Conservation (phyloP, 2,113 vertebrate genomes). For the Sisor rabdophorus region DNA sequence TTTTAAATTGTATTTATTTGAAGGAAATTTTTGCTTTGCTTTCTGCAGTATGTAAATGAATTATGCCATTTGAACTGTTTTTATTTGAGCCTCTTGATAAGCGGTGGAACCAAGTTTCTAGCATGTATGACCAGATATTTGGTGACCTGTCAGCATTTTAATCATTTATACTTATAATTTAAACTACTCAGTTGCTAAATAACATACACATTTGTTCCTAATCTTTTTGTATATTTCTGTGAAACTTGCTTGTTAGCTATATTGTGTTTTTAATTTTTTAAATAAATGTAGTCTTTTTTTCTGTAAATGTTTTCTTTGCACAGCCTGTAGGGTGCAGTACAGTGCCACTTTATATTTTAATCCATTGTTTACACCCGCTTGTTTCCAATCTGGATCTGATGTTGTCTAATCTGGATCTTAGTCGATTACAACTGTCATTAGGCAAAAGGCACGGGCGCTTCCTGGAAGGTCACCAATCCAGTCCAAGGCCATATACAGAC, state of each 20-base stretch:
- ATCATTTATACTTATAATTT: background rate
- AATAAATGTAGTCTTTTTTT: background rate
- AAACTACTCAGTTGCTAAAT: background rate
- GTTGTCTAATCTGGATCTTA: too few species aligned
- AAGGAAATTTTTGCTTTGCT: conserved; percentile 3
- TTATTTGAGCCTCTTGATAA: background rate
- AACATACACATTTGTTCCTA: background rate
- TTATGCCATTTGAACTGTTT: background rate
- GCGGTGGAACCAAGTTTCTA: background rate
- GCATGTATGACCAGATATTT: background rate
- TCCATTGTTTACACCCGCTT: too few species aligned
- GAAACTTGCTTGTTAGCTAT: background rate
- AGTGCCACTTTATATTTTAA: background rate
- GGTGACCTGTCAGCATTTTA: background rate
- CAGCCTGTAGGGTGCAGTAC: conserved; percentile 12
- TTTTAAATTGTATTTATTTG: conserved; percentile 15
- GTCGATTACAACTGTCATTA: too few species aligned
- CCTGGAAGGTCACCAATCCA: too few species aligned
- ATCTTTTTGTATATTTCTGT: background rate
- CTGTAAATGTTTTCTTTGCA: background rate
- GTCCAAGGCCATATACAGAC: too few species aligned
- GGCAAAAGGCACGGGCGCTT: too few species aligned
- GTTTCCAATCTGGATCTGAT: too few species aligned
- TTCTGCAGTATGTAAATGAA: background rate
- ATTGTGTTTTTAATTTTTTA: background rate